Evolutionary conservation across 2,888 invertebrate species (phyloP), one percentile per base, ranked within the genome.

Genomic region (Clusia tigrina): DNA sequence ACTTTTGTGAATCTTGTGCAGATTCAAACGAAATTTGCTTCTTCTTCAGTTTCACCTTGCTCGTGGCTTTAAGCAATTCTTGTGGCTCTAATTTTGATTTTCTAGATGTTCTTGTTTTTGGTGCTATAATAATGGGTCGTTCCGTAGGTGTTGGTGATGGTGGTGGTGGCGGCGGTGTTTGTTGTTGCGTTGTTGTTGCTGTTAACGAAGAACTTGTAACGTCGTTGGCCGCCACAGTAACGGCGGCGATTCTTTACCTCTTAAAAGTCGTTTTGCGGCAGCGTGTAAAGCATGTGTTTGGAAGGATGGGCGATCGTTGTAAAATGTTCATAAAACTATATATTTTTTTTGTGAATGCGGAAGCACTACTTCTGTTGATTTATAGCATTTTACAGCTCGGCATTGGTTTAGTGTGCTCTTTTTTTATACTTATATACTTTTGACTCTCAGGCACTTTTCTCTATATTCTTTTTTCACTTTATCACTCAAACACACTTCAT

Each of bases 1-100:
- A 63, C n/a, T 60, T 48, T 59, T 59, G 59, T 38, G 63, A 55
- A 55, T 63, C 60, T 53, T 63, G 58, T 57, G 57, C 25, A n/a
- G 57, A 57, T 2, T 25, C 66, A 20, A 80, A 80, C 42, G 73
- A 73, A 59, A 78, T 76, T 69, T 80, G 80, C 66, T 76, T 78
- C 74, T 78, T 78, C 76, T 78, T 78, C 68, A 76, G 77, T 54
- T 79, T 79, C 42, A 79, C 79, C 66, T 78, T 78, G 48, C 71
- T 73, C 24, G 71, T 69, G 51, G 71, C 68, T 62, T 68, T 66
- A 17, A 65, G 54, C 54, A 69, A 54, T 59, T 69, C 69, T 58
- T 69, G 63, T n/a, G 67, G 26, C 61, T 63, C 67, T 53, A 66
- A 65, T 59, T 64, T 60, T 67, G 25, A 25, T 25, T 24, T 15